These are phyloP conservation scores for Pandemis corylana DNA, from an alignment of 2,888 invertebrate genomes.

Conservation along the genomic window DNA sequence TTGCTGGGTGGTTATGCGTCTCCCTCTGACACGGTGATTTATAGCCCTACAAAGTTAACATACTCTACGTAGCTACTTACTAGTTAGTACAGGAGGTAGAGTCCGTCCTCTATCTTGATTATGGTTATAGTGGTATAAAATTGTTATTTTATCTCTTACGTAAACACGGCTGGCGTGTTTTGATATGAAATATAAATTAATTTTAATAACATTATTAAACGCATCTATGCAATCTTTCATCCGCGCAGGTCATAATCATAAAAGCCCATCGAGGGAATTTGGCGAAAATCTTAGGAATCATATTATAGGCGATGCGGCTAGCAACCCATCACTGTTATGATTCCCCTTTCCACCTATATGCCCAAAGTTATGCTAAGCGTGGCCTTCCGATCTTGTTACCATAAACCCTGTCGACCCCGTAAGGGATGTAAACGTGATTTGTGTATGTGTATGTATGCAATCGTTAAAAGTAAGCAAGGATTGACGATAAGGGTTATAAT, in stretches of 20 bases:
- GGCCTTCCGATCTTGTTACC: no score
- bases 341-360: no score
- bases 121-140: conserved; percentile 73
- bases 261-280: no score
- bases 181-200: conserved; percentile 4
- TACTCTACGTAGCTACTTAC: conserved; percentile 69
- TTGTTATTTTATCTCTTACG: conserved; percentile 68
- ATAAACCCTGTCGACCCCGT: no score
- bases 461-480: not conserved
- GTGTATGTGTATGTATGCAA: not conserved
- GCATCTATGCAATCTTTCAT: not conserved
- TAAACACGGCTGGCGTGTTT: conserved; percentile 17
- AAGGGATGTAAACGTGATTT: no score
- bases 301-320: no score
- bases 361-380: no score
- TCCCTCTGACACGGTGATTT: conserved; percentile 61
- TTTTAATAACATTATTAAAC: conserved; percentile 12
- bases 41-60: conserved; percentile 68
- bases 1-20: conserved; percentile 8
- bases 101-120: conserved; percentile 55
- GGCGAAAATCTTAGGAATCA: no score
- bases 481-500: no score
- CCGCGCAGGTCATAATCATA: no score
- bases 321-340: no score
- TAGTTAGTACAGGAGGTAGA: conserved; percentile 64